These are phyloP conservation scores for Drosophila pseudotalamancana DNA, from an alignment of 2,888 invertebrate genomes.

Conservation along the genomic window DNA sequence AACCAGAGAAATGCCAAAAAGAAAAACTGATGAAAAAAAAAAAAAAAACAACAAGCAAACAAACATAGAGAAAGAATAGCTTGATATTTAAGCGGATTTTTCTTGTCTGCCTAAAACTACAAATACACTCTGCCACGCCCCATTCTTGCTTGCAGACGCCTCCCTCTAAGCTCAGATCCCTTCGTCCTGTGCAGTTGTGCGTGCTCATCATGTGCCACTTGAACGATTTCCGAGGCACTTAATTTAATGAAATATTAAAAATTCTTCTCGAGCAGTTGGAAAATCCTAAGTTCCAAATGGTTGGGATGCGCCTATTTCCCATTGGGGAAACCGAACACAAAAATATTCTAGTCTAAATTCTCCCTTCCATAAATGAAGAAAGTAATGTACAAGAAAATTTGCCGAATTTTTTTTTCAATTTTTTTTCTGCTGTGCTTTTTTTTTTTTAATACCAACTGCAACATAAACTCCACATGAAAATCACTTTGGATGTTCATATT, in stretches of 20 bases:
- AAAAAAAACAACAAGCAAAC: constrained; percentile 9
- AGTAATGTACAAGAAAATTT: constrained; percentile 38
- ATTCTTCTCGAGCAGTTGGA: constrained; percentile 58
- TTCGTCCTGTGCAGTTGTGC: constrained; percentile 59
- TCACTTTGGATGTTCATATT: constrained; percentile 44
- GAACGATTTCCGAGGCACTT: constrained; percentile 80
- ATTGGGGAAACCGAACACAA: too few relatives aligned
- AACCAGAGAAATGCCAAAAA: constrained; percentile 72
- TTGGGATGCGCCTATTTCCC: constrained; percentile 31
- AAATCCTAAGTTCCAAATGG: constrained; percentile 25
- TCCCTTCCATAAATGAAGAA: constrained; percentile 19
- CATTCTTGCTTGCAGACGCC: constrained; percentile 4
- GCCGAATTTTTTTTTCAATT: constrained; percentile 7
- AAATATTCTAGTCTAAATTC: neutral
- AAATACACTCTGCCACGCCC: constrained; percentile 34
- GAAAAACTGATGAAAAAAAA: too few relatives aligned
- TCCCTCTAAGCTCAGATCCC: neutral
- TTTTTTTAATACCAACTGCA: constrained; percentile 18
- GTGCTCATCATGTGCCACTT: constrained; percentile 74
- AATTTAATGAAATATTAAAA: constrained; percentile 84
- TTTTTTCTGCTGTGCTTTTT: neutral
- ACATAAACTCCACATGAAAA: constrained; percentile 69
- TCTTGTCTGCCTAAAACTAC: constrained; percentile 56
- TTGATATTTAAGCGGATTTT: constrained; percentile 62
- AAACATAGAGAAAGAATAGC: constrained; percentile 2